Percentiles rank a stretch among this genome's conserved stretches.
phyloP scores from a whole-genome alignment of 2,113 vertebrate species.

The Psephotus haematonotus region DNA sequence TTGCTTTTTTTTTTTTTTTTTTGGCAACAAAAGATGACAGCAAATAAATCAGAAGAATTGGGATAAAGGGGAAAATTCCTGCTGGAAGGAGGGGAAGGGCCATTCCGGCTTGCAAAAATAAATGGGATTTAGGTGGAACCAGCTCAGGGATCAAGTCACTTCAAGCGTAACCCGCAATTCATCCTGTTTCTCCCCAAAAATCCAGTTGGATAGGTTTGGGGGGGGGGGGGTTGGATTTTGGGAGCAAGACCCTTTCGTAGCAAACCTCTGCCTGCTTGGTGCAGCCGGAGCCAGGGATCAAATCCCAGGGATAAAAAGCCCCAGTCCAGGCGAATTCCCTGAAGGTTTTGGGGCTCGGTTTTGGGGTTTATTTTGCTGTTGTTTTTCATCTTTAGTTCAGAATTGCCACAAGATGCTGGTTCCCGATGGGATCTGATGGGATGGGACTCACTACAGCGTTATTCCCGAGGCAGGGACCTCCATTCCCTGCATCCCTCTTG shows the following conservation, averaged over 20 bases:
- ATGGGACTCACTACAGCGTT: not conserved
- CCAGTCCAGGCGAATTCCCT: not conserved
- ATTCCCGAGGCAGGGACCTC: too few species aligned
- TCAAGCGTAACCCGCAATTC: not conserved
- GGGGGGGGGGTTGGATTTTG: not conserved
- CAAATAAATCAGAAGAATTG: not conserved
- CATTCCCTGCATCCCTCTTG: not conserved
- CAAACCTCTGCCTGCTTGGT: not conserved
- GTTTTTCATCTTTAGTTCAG: not conserved
- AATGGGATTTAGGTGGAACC: not conserved
- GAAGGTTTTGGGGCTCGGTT: not conserved
- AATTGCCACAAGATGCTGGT: not conserved
- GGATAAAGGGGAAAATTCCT: not conserved
- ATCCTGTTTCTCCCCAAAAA: not conserved
- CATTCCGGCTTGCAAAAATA: accelerated
- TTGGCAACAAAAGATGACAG: not conserved
- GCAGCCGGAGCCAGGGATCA: not conserved
- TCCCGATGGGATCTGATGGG: accelerated
- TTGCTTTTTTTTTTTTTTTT: not conserved
- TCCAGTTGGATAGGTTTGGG: accelerated
- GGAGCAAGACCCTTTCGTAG: not conserved
- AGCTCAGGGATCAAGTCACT: too few species aligned
- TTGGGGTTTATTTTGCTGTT: not conserved
- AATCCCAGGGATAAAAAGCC: not conserved
- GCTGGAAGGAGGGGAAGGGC: not conserved